Evolutionary conservation across 2,888 invertebrate species (phyloP).

Genomic region (Heliconius erato): DNA sequence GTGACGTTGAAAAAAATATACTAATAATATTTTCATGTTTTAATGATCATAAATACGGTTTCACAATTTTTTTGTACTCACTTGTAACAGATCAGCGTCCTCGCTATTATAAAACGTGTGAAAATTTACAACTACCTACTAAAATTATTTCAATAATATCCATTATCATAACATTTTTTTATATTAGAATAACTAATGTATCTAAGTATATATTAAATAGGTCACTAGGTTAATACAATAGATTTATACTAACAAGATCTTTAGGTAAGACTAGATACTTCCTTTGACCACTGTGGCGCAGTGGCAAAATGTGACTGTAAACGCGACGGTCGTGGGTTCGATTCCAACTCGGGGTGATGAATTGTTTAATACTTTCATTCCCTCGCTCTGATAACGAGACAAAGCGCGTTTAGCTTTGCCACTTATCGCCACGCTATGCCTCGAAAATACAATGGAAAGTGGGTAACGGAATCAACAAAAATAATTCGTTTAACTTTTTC

Average conservation of each 20-base stretch:
- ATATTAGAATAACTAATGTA: not conserved
- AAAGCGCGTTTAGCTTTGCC: too few relatives aligned
- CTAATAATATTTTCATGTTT: too few relatives aligned
- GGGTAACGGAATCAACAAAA: not conserved
- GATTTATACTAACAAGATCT: not conserved
- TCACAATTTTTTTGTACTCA: not conserved
- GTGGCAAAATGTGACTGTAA: not conserved
- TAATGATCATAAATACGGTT: not conserved
- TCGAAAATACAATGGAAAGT: too few relatives aligned
- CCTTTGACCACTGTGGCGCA: too few relatives aligned
- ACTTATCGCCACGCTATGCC: too few relatives aligned
- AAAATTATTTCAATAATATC: conserved; percentile 11
- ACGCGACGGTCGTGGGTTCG: not conserved
- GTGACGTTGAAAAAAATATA: not conserved
- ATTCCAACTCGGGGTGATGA: not conserved
- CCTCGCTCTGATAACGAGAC: too few relatives aligned
- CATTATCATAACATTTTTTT: not conserved
- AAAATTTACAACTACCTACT: conserved; percentile 26
- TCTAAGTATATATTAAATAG: not conserved
- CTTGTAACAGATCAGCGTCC: conserved; percentile 20
- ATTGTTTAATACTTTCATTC: not conserved
- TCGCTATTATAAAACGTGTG: conserved; percentile 21
- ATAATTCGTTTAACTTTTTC: too few relatives aligned
- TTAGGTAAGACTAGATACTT: not conserved
- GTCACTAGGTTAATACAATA: conserved; percentile 15